Percentiles rank a stretch among this genome's conserved stretches.
These are phyloP conservation scores for Columbina picui DNA, from an alignment of 2,113 vertebrate species.

Conservation along the genomic window DNA sequence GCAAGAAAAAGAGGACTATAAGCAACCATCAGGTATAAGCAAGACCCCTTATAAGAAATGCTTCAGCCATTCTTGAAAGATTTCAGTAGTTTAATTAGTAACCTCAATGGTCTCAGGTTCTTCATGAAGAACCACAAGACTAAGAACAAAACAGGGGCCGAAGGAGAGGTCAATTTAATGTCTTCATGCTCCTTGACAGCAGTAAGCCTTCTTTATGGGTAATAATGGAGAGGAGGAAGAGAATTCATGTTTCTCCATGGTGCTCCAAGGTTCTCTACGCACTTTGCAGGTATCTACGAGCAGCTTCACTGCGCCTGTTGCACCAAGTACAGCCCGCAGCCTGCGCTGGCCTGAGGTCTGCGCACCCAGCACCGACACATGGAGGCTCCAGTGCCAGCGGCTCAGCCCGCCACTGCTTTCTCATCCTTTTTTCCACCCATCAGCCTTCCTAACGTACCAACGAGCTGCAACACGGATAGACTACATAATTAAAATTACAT, in stretches of 20 bases:
- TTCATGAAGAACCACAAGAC: background rate
- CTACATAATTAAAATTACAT: background rate
- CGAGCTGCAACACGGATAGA: background rate
- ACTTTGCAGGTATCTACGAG: rapidly evolving
- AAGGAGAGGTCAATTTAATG: background rate
- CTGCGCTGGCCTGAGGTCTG: background rate
- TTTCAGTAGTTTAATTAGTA: background rate
- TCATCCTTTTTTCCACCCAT: background rate
- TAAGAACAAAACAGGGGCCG: background rate
- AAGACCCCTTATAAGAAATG: background rate
- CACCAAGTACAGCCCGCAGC: background rate
- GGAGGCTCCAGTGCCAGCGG: background rate
- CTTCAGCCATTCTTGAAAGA: background rate
- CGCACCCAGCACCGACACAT: background rate
- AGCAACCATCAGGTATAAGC: background rate
- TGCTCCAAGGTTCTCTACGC: background rate
- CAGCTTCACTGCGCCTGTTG: background rate
- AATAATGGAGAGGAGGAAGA: background rate
- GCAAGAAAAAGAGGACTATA: background rate
- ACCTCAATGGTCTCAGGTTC: background rate
- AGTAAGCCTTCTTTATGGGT: background rate
- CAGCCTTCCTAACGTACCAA: background rate
- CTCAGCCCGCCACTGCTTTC: background rate
- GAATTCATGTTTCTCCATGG: background rate
- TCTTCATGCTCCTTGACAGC: background rate